phyloP scores from a whole-genome alignment of 2,113 vertebrate species.

The Kryptolebias marmoratus region DNA sequence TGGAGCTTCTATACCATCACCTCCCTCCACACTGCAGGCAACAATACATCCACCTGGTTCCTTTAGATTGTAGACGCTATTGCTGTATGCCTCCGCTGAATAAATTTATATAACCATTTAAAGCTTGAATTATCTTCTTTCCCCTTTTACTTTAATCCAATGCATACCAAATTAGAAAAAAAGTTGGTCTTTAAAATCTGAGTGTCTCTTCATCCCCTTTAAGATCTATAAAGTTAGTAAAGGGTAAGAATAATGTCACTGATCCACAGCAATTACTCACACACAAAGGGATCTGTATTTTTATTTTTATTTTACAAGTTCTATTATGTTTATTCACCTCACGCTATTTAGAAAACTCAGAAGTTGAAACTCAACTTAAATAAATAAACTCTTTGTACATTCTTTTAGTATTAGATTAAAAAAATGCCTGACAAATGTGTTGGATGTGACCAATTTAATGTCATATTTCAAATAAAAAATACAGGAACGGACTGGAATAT shows the following conservation, averaged over 20 bases:
- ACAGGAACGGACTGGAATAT: too few species aligned
- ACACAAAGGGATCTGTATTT: constrained; percentile 29
- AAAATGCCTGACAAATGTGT: too few species aligned
- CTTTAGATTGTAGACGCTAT: constrained; percentile 29
- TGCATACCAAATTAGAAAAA: neutral
- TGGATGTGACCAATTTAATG: too few species aligned
- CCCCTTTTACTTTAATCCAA: neutral
- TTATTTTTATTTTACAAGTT: constrained; percentile 24
- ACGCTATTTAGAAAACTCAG: too few species aligned
- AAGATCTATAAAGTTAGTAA: neutral
- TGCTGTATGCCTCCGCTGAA: constrained; percentile 15
- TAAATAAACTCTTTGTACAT: too few species aligned
- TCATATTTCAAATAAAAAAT: too few species aligned
- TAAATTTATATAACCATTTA: constrained; percentile 3
- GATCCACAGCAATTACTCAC: neutral
- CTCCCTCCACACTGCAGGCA: constrained; percentile 54
- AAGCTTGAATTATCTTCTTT: neutral
- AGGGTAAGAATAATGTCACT: neutral
- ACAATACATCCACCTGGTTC: constrained; percentile 46
- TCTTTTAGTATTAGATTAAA: too few species aligned
- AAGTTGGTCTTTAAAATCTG: neutral
- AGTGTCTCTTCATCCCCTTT: too few species aligned
- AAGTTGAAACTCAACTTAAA: too few species aligned
- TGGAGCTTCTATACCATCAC: constrained; percentile 42
- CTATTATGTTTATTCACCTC: neutral